A percentile compares a stretch with the other conserved stretches of the same genome.
Conservation (phyloP, 2,888 invertebrate genomes). For the Girardia tigrina region DNA sequence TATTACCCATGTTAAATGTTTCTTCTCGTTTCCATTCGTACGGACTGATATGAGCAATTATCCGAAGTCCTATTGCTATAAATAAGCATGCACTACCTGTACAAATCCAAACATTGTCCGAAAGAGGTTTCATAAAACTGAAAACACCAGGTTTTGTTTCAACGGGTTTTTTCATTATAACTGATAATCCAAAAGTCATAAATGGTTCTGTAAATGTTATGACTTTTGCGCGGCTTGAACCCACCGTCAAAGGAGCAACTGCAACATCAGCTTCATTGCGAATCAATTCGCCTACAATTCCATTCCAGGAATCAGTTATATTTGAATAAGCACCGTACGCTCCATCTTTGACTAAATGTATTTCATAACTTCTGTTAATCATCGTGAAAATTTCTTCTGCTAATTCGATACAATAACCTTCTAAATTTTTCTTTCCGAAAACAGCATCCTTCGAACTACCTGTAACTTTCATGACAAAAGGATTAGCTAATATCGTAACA, state of each 20-base stretch:
- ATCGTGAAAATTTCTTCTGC: conserved; percentile 66
- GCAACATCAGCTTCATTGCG: conserved; percentile 35
- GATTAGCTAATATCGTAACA: conserved; percentile 29
- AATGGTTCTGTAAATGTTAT: conserved; percentile 38
- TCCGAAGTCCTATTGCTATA: conserved; percentile 27
- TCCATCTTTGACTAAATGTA: conserved; percentile 69
- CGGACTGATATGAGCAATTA: conserved; percentile 34
- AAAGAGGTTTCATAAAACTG: conserved; percentile 35
- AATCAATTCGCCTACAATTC: conserved; percentile 57
- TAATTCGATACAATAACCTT: conserved; percentile 82
- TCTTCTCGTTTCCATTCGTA: conserved; percentile 37
- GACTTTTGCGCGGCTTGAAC: conserved; percentile 33
- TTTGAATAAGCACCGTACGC: conserved; percentile 62
- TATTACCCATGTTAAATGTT: conserved; percentile 33
- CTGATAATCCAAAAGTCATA: conserved; percentile 38
- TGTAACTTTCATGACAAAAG: conserved; percentile 9
- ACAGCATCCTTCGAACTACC: background rate
- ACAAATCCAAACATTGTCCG: conserved; percentile 35
- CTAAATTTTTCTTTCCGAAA: conserved; percentile 43
- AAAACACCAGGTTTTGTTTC: conserved; percentile 37
- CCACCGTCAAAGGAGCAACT: conserved; percentile 38
- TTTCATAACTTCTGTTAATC: conserved; percentile 70
- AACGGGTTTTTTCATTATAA: conserved; percentile 38
- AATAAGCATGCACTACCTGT: conserved; percentile 32
- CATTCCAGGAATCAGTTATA: conserved; percentile 65